phyloP scores from a whole-genome alignment of 2,888 invertebrate genomes.

The Magallana nippona region DNA sequence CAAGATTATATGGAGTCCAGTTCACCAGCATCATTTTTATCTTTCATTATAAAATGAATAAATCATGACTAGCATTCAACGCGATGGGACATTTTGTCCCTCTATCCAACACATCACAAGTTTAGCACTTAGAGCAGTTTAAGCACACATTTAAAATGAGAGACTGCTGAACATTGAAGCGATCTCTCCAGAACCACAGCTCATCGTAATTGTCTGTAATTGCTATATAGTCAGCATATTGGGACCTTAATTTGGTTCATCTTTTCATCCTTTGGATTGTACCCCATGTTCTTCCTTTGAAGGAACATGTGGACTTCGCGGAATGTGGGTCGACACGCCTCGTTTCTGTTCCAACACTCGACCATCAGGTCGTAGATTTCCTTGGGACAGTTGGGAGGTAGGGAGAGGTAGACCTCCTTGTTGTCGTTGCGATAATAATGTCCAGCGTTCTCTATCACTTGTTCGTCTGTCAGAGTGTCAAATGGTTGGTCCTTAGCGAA shows the following conservation, averaged over 20 bases:
- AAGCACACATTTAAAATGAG: slow-evolving; percentile 19
- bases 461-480: slow-evolving; percentile 87
- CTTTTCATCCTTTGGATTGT: slow-evolving; percentile 78
- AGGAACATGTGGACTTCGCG: slow-evolving; percentile 93
- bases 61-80: slow-evolving; percentile 33
- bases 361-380: slow-evolving; percentile 95
- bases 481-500: slow-evolving; percentile 89
- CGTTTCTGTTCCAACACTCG: slow-evolving; percentile 93
- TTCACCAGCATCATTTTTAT: slow-evolving; percentile 30
- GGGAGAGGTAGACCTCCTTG: slow-evolving; percentile 84
- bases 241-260: slow-evolving; percentile 74
- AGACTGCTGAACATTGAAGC: background rate
- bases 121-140: slow-evolving; percentile 27
- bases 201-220: slow-evolving; percentile 26
- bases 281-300: slow-evolving; percentile 81
- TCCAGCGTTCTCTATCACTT: slow-evolving; percentile 90
- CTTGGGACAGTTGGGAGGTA: slow-evolving; percentile 89
- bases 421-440: slow-evolving; percentile 88
- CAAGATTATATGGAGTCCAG: background rate
- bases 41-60: slow-evolving; percentile 27
- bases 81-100: background rate
- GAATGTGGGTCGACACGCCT: slow-evolving; percentile 90
- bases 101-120: slow-evolving; percentile 26
- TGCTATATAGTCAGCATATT: slow-evolving; percentile 68
- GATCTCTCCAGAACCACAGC: background rate